Base-by-base conservation (phyloP, 2,113 vertebrate species). In the Apaloderma vittatum region DNA sequence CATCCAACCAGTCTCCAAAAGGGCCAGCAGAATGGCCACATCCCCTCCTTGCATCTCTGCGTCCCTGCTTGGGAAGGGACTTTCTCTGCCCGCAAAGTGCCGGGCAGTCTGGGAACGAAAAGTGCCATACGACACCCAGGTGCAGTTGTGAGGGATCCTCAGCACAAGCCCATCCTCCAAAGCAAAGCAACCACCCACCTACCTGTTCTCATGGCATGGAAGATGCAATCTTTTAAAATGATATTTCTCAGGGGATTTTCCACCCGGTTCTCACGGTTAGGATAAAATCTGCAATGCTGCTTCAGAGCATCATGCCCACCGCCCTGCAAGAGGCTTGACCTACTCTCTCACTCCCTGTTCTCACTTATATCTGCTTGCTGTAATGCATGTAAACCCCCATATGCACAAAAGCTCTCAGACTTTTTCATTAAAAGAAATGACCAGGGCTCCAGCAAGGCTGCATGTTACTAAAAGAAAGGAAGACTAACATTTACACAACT, bases 31-130 rank as follows among this genome's bases (percentile, higher is more conserved):
- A 15, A 19, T 2, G 4, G 32, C 45, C 15, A 22, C 1, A 2
- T 29, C 23, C 34, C 46, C 62, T 34, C 55, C 51, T 4, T 0
- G 0, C 0, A 0, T 18, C 48, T 24, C 52, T 8, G 22, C 3
- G 1, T 22, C 55, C 29, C 34, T 8, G 7, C 12, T 23, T 9
- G n/a, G 7, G 19, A 48, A 17, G 19, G 43, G 20, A 49, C 13
- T 15, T 11, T 6, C n/a, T 34, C 34, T 49, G 43, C 40, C 48
- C 18, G 26, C 17, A 6, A 27, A 45, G 23, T 36, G 34, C 15
- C 0, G 18, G 27, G n/a, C 1, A 0, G 9, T 12, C 57, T 43
- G n/a, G 37, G 67, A 58, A 21, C 5, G 20, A 24, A 52, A 46
- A 58, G 17, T 2, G 2, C 7, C 21, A 43, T 11, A 27, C 21